Conservation (phyloP, 2,888 invertebrate species). For the Nezara viridula region DNA sequence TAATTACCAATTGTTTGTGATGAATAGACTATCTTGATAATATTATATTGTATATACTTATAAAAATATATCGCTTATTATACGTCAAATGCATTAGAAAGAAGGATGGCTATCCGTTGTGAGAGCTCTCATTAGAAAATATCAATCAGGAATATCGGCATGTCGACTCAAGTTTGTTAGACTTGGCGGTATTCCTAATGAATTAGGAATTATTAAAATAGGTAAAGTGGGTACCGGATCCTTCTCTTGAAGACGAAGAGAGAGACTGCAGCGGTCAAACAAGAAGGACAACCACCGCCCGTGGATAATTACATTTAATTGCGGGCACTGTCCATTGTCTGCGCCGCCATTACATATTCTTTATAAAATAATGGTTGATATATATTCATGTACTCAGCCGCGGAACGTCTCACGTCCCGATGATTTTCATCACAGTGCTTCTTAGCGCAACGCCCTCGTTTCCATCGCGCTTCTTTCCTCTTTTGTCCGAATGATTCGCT, state of each 20-base stretch:
- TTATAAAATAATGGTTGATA: conserved; percentile 36
- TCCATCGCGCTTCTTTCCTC: conserved; percentile 36
- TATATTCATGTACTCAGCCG: conserved; percentile 1
- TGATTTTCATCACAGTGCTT: conserved; percentile 30
- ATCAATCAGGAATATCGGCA: too few relatives aligned
- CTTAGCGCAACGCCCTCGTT: conserved; percentile 46
- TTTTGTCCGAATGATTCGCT: conserved; percentile 8
- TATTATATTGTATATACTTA: too few relatives aligned
- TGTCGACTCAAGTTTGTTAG: background rate
- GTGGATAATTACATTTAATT: conserved; percentile 24
- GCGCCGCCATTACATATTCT: background rate
- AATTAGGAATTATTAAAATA: background rate
- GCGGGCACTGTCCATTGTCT: conserved; percentile 22
- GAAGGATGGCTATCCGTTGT: too few relatives aligned
- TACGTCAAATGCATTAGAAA: too few relatives aligned
- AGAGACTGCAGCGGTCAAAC: background rate
- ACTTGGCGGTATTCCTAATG: background rate
- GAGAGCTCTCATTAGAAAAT: too few relatives aligned
- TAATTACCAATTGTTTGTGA: too few relatives aligned
- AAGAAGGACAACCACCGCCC: conserved; percentile 5
- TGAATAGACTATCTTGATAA: too few relatives aligned
- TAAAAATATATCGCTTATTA: too few relatives aligned
- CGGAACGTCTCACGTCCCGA: conserved; percentile 45
- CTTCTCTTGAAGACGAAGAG: background rate
- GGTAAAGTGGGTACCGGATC: too few relatives aligned